Evolutionary conservation across 2,888 invertebrate genomes (phyloP).

Genomic region (Diarsia brunnea): DNA sequence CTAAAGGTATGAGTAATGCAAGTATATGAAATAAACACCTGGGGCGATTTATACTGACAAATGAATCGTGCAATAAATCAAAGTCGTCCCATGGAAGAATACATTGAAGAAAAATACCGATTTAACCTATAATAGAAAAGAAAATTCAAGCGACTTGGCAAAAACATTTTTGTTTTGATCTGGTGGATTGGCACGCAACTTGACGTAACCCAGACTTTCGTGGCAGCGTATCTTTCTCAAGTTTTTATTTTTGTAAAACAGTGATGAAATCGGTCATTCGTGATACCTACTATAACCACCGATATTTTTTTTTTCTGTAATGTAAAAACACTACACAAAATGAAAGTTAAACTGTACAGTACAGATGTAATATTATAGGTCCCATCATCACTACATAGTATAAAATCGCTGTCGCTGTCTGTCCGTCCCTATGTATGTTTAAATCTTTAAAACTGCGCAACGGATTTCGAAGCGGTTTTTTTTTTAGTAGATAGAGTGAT

Average conservation of each 20-base stretch:
- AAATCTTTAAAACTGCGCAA: no score
- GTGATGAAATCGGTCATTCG: no score
- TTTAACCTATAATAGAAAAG: background rate
- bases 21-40: background rate
- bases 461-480: no score
- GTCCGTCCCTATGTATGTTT: no score
- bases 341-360: no score
- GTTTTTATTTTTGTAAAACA: slow-evolving; percentile 5
- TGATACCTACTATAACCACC: no score
- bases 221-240: background rate
- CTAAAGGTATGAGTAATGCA: slow-evolving; percentile 6
- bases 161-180: background rate
- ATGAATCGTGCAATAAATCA: background rate
- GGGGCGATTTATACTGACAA: background rate
- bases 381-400: no score
- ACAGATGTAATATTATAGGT: background rate
- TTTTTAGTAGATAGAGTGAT: no score
- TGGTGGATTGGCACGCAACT: background rate
- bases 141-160: background rate
- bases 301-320: no score
- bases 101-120: background rate
- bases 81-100: background rate
- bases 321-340: no score
- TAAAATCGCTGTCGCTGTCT: no score
- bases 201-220: background rate